Evolutionary conservation across 2,888 invertebrate genomes (phyloP).

Genomic region (Idaea dimidiata): DNA sequence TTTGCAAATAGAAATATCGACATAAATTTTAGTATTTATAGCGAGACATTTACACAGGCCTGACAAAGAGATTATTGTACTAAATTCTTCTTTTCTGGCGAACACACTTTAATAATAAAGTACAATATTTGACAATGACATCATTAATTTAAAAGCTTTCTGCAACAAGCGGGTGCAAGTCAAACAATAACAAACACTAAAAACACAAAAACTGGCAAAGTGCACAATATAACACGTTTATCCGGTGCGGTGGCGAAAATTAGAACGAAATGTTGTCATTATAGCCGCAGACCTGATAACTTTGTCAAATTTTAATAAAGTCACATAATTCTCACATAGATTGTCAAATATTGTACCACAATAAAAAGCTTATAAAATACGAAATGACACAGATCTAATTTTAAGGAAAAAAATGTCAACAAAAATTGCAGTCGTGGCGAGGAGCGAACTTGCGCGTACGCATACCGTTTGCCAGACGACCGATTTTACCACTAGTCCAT

Average conservation of each 20-base stretch:
- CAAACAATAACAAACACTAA: background rate
- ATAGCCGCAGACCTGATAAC: background rate
- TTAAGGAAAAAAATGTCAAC: no score
- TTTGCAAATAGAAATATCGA: no score
- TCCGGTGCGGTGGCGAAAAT: background rate
- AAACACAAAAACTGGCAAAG: background rate
- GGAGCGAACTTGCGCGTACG: no score
- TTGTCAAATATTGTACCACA: background rate
- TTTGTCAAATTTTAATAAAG: background rate
- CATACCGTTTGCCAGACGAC: no score
- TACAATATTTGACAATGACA: background rate
- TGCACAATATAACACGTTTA: background rate
- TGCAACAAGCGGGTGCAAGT: background rate
- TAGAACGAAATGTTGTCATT: background rate
- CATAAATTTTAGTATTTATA: no score
- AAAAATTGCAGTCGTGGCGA: no score
- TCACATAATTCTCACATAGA: background rate
- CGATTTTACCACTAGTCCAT: no score
- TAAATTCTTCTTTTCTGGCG: no score
- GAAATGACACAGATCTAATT: no score
- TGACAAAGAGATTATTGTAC: no score
- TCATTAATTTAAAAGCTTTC: background rate
- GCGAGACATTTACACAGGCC: no score
- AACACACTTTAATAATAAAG: background rate
- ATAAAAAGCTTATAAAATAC: background rate